Conservation (phyloP, 2,113 vertebrate species). For the human region GRCh38 chr16:9639501-9640000, state of each 20-base stretch:
- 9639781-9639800: neutral
- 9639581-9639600: neutral
- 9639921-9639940: too few species aligned
- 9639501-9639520: neutral
- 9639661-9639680: neutral
- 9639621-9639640: neutral
- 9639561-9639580: neutral
- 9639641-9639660: neutral
- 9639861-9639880: too few species aligned
- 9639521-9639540: neutral
- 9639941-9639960: too few species aligned
- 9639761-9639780: neutral
- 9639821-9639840: too few species aligned
- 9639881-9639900: too few species aligned
- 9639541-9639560: neutral
- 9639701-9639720: neutral
- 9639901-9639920: too few species aligned
- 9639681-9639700: neutral
- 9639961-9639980: too few species aligned
- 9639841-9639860: too few species aligned
- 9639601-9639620: neutral
- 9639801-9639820: too few species aligned
- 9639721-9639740: neutral
- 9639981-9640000: too few species aligned
- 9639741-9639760: neutral